Conservation (phyloP, 2,113 vertebrate genomes). For the Megaceryle maxima region DNA sequence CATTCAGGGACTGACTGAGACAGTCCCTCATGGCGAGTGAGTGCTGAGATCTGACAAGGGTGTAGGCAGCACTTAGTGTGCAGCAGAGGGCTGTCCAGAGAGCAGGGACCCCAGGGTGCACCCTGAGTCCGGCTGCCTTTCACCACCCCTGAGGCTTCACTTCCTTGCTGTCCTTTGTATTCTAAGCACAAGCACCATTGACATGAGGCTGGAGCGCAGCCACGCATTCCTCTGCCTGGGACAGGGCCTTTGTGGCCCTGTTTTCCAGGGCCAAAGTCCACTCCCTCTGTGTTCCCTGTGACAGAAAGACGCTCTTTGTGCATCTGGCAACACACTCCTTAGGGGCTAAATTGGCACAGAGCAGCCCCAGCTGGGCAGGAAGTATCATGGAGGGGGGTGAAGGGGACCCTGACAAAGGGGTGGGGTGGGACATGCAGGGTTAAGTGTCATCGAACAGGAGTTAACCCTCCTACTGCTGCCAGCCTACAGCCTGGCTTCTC, state of each 20-base stretch:
- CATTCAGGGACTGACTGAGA: not conserved
- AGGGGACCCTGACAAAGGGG: constrained; percentile 25
- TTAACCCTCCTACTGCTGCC: constrained; percentile 52
- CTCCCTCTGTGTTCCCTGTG: constrained; percentile 63
- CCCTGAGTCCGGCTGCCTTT: constrained; percentile 46
- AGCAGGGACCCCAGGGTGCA: constrained; percentile 16
- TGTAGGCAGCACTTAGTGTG: not conserved
- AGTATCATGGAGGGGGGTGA: constrained; percentile 64
- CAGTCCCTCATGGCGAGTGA: fast-evolving
- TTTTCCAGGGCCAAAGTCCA: constrained; percentile 68
- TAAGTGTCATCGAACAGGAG: not conserved
- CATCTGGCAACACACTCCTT: constrained; percentile 42
- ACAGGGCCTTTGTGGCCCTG: constrained; percentile 68
- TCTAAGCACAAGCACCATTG: constrained; percentile 71
- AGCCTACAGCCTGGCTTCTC: not conserved
- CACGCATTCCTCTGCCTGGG: constrained; percentile 64
- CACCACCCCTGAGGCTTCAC: constrained; percentile 37
- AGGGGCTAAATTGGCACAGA: constrained; percentile 73
- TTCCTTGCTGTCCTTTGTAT: constrained; percentile 76
- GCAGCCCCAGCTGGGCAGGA: constrained; percentile 85
- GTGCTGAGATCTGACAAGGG: not conserved
- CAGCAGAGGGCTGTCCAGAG: not conserved
- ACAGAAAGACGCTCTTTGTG: constrained; percentile 76
- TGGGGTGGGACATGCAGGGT: constrained; percentile 55
- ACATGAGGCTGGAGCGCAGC: constrained; percentile 58